Evolutionary conservation across 2,113 vertebrate genomes (phyloP).

Genomic region (Caranx melampygus): DNA sequence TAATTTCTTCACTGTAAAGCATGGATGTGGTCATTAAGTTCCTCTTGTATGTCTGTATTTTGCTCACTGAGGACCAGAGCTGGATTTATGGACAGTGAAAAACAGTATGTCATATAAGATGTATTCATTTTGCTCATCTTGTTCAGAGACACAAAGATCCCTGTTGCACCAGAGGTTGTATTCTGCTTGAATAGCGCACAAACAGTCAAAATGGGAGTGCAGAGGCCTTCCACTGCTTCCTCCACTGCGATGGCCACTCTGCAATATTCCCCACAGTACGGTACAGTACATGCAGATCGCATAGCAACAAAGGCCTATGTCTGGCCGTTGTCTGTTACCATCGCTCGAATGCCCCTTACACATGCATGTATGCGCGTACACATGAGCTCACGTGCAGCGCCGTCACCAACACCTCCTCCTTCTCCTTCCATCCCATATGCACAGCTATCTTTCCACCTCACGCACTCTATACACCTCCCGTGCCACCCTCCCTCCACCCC

Average conservation of each 20-base stretch:
- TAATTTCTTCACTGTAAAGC: neutral
- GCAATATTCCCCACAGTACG: slow-evolving; percentile 38
- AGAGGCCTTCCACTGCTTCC: slow-evolving; percentile 47
- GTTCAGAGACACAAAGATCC: neutral
- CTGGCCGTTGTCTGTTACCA: slow-evolving; percentile 68
- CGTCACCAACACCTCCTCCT: slow-evolving; percentile 65
- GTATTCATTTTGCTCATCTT: neutral
- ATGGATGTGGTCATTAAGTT: slow-evolving; percentile 2
- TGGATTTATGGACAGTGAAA: neutral
- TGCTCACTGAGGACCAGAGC: neutral
- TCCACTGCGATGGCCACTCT: slow-evolving; percentile 24
- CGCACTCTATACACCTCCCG: slow-evolving; percentile 8
- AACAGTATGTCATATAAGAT: neutral
- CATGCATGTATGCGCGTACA: slow-evolving; percentile 59
- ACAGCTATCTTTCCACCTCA: slow-evolving; percentile 72
- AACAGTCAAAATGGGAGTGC: neutral
- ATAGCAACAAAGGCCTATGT: slow-evolving; percentile 74
- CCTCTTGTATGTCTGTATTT: neutral
- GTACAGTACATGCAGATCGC: slow-evolving; percentile 57
- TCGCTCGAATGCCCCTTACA: slow-evolving; percentile 64
- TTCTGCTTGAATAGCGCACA: neutral
- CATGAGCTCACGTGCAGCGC: slow-evolving; percentile 50
- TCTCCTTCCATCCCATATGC: slow-evolving; percentile 64
- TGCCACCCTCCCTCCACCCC: neutral
- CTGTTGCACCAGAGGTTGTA: neutral